Base-by-base conservation (phyloP, 2,888 invertebrate genomes). In the Coleophora deauratella region DNA sequence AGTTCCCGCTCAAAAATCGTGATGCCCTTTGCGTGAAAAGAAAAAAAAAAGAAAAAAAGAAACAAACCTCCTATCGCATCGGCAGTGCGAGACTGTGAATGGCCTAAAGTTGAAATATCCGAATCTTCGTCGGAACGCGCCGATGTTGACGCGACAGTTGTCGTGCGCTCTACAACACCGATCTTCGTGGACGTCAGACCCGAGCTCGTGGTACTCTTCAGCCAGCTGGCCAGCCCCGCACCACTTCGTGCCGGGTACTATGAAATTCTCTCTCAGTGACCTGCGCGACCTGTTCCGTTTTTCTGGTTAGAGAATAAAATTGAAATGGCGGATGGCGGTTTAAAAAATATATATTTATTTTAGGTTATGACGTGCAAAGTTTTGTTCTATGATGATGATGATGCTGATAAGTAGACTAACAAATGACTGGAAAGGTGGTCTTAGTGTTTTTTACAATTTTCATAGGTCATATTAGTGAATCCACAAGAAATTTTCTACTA, bases 151-250 rank as follows among this genome's bases (percentile, higher is more conserved):
- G 40, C 88, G 85, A 71, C 93, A 94, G 61, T 88, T 87, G 74
- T 93, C 93, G 72, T 93, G 93, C 37, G 88, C 82, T 50, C 93
- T 81, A 78, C 93, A 93, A 82, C 93, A 94, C 36, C 82, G 73
- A 72, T 94, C 93, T 43, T 90, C 89, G 14, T 72, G 52, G 33
- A 58, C 68, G 45, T 79, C 72, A 10, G 51, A 44, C 9, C 85
- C 93, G 54, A 93, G 76, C 47, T 92, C 89, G 50, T 84, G 85
- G 72, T 90, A 91, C 34, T 76, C 76, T 40, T 80, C 51, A 79
- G 92, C 64, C 67, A 84, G 61, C 81, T 89, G 64, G 69, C 90
- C 70, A 61, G 87, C 77, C 7, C 93, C 93, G 73, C 93, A 94
- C 93, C 93, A 93, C 60, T 91, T 89, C 10, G 91, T 91, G 41